phyloP scores from a whole-genome alignment of 2,888 invertebrate species.

The Anoplius nigerrimus region DNA sequence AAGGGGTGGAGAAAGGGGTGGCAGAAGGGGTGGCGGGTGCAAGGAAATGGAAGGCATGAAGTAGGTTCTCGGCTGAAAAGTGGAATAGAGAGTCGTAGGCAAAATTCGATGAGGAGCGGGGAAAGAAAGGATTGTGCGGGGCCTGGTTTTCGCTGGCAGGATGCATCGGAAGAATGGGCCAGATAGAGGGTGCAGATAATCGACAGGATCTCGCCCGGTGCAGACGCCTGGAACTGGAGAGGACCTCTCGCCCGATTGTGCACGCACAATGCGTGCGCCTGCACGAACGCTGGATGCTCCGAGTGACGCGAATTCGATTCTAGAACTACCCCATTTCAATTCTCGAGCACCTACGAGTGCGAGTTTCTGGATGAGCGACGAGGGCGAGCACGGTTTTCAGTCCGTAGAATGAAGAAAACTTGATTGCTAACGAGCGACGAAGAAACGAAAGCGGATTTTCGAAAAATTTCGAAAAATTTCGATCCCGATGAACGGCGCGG shows the following conservation, averaged over 20 bases:
- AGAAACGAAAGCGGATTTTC: no score
- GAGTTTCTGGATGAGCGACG: slow-evolving; percentile 38
- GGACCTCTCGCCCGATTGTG: neutral
- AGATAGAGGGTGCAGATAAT: neutral
- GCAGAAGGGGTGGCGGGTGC: no score
- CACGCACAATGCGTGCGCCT: slow-evolving; percentile 6
- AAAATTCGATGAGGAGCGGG: neutral
- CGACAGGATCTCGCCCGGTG: no score
- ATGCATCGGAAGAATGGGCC: neutral
- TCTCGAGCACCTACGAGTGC: slow-evolving; percentile 32
- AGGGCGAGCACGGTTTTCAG: neutral
- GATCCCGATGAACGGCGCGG: no score
- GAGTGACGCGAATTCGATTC: neutral
- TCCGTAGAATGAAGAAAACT: no score
- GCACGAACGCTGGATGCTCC: neutral
- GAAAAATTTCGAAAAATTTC: no score
- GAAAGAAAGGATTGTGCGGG: neutral
- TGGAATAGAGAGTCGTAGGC: neutral
- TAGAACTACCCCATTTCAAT: slow-evolving; percentile 10
- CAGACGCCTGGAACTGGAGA: neutral
- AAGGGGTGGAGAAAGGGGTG: no score
- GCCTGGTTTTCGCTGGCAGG: no score
- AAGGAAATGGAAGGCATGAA: no score
- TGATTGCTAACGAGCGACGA: slow-evolving; percentile 6
- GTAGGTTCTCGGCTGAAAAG: no score